Percentiles rank a stretch among this genome's conserved stretches.
phyloP scores from a whole-genome alignment of 2,888 invertebrate species.

The Eumacrocentrus americanus region DNA sequence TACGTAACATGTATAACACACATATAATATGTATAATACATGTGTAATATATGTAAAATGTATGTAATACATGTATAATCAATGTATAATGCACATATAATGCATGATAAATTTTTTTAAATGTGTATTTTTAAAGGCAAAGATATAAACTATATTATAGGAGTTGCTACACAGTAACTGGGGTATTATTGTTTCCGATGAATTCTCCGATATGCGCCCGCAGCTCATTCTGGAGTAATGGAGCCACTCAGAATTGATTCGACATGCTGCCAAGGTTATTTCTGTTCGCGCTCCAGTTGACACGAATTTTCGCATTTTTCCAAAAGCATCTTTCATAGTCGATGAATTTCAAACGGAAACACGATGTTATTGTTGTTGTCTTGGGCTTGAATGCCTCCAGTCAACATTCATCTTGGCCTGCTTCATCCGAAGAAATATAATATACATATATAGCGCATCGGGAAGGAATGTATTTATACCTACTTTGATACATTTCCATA shows the following conservation, averaged over 20 bases:
- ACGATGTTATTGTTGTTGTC: not conserved
- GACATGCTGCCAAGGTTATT: not conserved
- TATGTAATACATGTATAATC: no score
- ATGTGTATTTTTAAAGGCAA: no score
- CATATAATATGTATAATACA: no score
- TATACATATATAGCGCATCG: not conserved
- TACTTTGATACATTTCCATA: not conserved
- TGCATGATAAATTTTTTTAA: no score
- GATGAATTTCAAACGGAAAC: not conserved
- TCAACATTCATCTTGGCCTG: conserved; percentile 1
- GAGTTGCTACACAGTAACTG: no score
- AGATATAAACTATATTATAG: no score
- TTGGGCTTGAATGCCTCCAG: not conserved
- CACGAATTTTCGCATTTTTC: not conserved
- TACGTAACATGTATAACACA: no score
- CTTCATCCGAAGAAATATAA: not conserved
- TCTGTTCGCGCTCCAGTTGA: not conserved
- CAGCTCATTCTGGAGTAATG: no score
- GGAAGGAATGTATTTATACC: not conserved
- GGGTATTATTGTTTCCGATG: no score
- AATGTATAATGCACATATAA: no score
- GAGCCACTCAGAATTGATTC: not conserved
- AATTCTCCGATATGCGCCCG: no score
- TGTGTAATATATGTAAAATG: no score
- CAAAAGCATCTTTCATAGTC: not conserved